phyloP scores from a whole-genome alignment of 2,888 invertebrate species.

The Machimus atricapillus region DNA sequence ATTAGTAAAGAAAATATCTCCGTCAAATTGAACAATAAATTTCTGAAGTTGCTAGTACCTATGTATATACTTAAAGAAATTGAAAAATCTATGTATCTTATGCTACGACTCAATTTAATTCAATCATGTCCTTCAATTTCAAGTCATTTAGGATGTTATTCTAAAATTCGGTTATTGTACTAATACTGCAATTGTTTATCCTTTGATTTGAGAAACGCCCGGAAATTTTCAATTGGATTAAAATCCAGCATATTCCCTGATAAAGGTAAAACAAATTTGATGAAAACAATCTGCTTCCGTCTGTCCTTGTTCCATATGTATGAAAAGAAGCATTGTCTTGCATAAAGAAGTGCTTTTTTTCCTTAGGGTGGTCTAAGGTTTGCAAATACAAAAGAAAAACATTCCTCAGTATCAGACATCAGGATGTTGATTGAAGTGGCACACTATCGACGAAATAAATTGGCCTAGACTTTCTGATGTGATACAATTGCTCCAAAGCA shows the following conservation, averaged over 20 bases:
- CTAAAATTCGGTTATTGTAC: not conserved
- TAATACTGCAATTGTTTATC: not conserved
- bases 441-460: not conserved
- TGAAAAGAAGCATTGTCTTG: not conserved
- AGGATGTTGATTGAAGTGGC: not conserved
- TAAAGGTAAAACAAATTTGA: not conserved
- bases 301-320: not conserved
- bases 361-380: not conserved
- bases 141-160: not conserved
- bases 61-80: too few species aligned
- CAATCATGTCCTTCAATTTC: not conserved
- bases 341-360: not conserved
- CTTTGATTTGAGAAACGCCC: not conserved
- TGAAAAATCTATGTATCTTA: not conserved
- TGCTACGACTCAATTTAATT: not conserved
- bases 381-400: not conserved
- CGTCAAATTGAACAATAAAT: too few species aligned
- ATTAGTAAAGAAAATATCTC: too few species aligned
- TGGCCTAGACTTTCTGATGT: not conserved
- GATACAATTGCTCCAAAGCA: not conserved
- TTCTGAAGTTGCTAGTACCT: too few species aligned
- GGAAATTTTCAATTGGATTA: not conserved
- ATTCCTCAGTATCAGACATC: not conserved
- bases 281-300: not conserved
- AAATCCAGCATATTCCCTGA: not conserved